Percentiles rank a stretch among this genome's conserved stretches.
Evolutionary conservation across 2,113 vertebrate genomes (phyloP).

Genomic region (Nibea albiflora): DNA sequence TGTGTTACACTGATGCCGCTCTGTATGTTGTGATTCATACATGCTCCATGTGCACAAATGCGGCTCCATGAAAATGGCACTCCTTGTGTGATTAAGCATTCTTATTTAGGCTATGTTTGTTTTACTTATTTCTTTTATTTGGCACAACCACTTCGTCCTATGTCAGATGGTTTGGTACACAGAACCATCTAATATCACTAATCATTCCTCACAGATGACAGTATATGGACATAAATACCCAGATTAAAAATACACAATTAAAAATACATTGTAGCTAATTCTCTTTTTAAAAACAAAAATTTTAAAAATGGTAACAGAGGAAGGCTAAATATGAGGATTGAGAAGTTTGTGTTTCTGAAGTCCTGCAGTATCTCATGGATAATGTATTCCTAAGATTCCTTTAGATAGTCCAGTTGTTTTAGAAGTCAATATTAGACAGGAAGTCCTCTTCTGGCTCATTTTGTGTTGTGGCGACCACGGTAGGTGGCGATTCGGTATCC

Average conservation of each 20-base stretch:
- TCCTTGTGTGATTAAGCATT: too few species aligned
- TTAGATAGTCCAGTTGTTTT: conserved; percentile 6
- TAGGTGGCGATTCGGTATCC: conserved; percentile 6
- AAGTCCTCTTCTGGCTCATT: conserved; percentile 86
- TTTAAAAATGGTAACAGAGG: neutral
- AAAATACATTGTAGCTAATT: neutral
- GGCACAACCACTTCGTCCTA: too few species aligned
- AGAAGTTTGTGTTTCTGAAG: neutral
- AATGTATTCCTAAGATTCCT: neutral
- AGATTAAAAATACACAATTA: neutral
- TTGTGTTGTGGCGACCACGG: conserved; percentile 10
- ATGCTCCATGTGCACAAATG: too few species aligned
- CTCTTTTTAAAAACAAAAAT: neutral
- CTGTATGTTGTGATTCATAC: neutral
- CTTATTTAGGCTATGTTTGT: neutral
- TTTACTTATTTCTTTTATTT: neutral
- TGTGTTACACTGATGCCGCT: neutral
- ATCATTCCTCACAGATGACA: neutral
- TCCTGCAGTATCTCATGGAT: too few species aligned
- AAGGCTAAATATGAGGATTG: too few species aligned
- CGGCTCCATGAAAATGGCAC: too few species aligned
- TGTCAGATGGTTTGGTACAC: too few species aligned
- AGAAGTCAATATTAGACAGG: conserved; percentile 87
- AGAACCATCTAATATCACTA: too few species aligned
- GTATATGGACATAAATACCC: neutral